Evolutionary conservation across 2,797 vertebrate species (phyloP), one percentile per base, ranked within the genome.

Genomic region (Neomorphus geoffroyi): DNA sequence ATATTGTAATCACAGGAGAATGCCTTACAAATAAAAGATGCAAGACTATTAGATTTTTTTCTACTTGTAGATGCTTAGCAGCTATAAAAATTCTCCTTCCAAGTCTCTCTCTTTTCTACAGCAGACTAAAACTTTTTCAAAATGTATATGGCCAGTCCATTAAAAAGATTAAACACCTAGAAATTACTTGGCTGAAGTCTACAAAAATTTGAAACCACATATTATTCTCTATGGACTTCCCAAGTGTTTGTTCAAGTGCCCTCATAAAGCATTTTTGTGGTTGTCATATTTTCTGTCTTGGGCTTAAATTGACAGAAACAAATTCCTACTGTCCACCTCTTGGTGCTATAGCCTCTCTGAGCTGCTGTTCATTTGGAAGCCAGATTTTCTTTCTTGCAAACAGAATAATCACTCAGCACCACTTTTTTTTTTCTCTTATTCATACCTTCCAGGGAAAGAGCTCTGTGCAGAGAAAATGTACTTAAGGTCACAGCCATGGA

Each of bases 161-260:
- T 94, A 90, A 81, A 93, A 88, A 90, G 86, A 86, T 70, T 81
- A 78, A 95, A 94, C 78, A 79, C 45, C 19, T 72, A 58, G 77
- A 75, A 83, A 62, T 82, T 22, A 57, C 60, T 90, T 87, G 87
- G 73, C 71, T 91, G 69, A 90, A 74, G 48, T 78, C 84, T 92
- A 74, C 82, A 81, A 84, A 90, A 88, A 82, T 67, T 30, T n/a
- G 65, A 92, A 90, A 87, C 73, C 23, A 3, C 12, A 2, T 85
- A 43, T 60, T 73, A 50, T 80, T 88, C 86, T 91, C 65, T 9
- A 9, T 18, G 18, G 71, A 35, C 32, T 74, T 58, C 23, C 26
- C 45, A 70, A 92, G 57, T 91, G 58, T 89, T 95, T 72, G 46
- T 58, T 61, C 35, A 56, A 77, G 70, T 58, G 28, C 56, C 45